Evolutionary conservation across 1,140 invertebrate genomes (phyloP), one percentile per base, ranked within the genome.

Genomic region (Drosophila pandora): DNA sequence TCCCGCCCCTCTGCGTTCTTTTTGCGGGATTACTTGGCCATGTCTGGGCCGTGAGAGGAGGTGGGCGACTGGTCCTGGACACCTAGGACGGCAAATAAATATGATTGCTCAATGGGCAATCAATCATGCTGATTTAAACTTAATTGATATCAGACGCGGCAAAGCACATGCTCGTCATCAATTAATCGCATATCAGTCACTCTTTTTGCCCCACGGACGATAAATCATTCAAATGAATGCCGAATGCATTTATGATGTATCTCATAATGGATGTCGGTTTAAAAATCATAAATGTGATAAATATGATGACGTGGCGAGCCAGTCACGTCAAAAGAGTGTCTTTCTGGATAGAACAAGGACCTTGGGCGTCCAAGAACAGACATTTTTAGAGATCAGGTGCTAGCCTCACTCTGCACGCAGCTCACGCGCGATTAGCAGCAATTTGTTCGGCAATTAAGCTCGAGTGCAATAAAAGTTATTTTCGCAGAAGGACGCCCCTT

Each of bases 391-490:
- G 8, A 30, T 2, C 5, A 9, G 30, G 30, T 30, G 30, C 8
- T 43, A 43, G 21, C 41, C 17, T 43, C 5, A 32, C 41, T 47
- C 9, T 22, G 45, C 63, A 65, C 21, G 69, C 55, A 39, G 53
- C 45, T 37, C 49, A 49, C 57, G 57, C 70, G 68, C 71, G 71
- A 73, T 74, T 74, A 74, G 69, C 59, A 63, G 47, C 76, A 79
- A 73, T 72, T 65, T 72, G 76, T 54, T 25, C 47, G 59, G 69
- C 76, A 79, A 79, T 79, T 79, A 79, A 73, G 59, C 43, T 67
- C 47, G 28, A 79, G 52, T 68, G 65, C 39, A 34, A 45, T 48
- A 57, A 73, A 50, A 60, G 49, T 73, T 72, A 47, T 54, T 72
- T 48, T 34, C 34, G 45, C 45, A 28, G 17, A 21, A 32, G 34